These are phyloP conservation scores for Phrynocephalus versicolor DNA, from an alignment of 2,113 vertebrate species.

Conservation along the genomic window DNA sequence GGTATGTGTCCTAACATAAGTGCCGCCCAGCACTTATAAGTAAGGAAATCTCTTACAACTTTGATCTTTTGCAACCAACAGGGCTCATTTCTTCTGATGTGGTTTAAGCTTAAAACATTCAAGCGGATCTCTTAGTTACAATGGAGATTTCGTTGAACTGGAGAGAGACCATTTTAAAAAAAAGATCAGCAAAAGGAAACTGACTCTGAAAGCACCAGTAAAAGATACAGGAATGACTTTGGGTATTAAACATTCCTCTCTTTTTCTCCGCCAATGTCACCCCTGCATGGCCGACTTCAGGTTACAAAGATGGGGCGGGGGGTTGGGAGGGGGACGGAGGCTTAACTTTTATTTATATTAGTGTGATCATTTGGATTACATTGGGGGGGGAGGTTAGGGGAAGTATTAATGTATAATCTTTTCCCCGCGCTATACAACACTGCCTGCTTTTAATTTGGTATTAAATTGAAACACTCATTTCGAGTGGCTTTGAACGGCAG, in stretches of 20 bases:
- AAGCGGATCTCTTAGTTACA: slow-evolving; percentile 18
- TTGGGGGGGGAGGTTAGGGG: slow-evolving; percentile 68
- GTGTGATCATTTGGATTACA: slow-evolving; percentile 89
- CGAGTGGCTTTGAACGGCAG: slow-evolving; percentile 87
- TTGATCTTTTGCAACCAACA: background rate
- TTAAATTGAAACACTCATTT: slow-evolving; percentile 83
- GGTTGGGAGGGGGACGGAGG: slow-evolving; percentile 60
- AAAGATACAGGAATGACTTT: background rate
- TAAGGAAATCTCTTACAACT: background rate
- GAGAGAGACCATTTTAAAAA: slow-evolving; percentile 31
- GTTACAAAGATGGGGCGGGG: slow-evolving; percentile 61
- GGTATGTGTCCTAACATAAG: background rate
- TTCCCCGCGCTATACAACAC: slow-evolving; percentile 77
- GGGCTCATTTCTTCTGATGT: background rate
- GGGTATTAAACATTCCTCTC: slow-evolving; percentile 56
- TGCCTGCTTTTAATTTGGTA: slow-evolving; percentile 85
- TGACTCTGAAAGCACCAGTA: background rate
- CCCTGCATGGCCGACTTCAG: slow-evolving; percentile 60
- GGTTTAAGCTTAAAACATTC: background rate
- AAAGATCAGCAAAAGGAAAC: background rate
- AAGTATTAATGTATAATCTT: slow-evolving; percentile 87
- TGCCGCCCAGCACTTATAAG: background rate
- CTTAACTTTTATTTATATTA: slow-evolving; percentile 88
- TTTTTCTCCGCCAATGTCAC: slow-evolving; percentile 59
- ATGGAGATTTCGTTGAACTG: slow-evolving; percentile 23